Evolutionary conservation across 2,113 vertebrate genomes (phyloP), one percentile per base, ranked within the genome.

Genomic region (Corydoras sp.): DNA sequence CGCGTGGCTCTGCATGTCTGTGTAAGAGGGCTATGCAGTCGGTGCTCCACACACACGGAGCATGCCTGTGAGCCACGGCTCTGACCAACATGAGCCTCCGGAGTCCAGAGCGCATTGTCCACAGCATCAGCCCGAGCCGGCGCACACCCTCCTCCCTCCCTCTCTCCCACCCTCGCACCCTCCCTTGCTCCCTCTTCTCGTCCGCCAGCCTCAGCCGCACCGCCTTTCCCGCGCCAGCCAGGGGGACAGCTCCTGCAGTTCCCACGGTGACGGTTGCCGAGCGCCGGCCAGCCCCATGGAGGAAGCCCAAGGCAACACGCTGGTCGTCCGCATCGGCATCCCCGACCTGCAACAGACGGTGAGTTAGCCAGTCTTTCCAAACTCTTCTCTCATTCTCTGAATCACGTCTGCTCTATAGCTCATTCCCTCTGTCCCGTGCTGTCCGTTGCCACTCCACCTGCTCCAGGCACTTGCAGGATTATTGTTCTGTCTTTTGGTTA

Each of bases 311-410:
- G 73, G 77, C 77, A 79, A 79, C 69, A 69, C 73, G 53, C 77
- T 79, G 73, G 73, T 79, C 65, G 60, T 79, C 77, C 77, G 77
- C 77, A 72, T 79, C 67, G 77, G 77, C 73, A 79, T 79, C 69
- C 77, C 77, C 29, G 77, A 79, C 77, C 77, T 79, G 56, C 77
- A 79, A 59, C 77, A 79, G 63, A 79, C 77, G 49, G 73, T 79
- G 73, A 79, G 77, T 78, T 43, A 53, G 66, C 66, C 71, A 13
- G 48, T 50, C 35, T 68, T 58, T 76, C 43, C 58, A 62, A 69
- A 74, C 74, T 76, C 66, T 72, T 30, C 18, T 32, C 4, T 75
- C 12, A 14, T 43, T 60, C 58, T 66, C 51, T 49, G 31, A 31
- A 63, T 58, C 53, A 31, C 35, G 53, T 9, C 51, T 66, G 10